Percentiles rank a stretch among this genome's conserved stretches.
Conservation (phyloP, 2,113 vertebrate genomes). For the Tympanuchus pallidicinctus region DNA sequence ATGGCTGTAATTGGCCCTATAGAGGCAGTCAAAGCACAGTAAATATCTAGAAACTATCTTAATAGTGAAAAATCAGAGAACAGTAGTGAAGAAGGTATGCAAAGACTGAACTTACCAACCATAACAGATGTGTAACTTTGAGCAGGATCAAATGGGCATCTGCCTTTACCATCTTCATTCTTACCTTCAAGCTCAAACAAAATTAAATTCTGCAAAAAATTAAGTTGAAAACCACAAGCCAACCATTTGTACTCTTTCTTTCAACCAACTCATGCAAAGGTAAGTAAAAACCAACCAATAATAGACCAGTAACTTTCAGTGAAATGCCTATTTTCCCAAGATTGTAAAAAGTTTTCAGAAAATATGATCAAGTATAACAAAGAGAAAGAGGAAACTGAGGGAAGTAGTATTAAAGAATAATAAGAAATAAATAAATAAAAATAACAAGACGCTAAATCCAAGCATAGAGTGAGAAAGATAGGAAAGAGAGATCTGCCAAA, state of each 20-base stretch:
- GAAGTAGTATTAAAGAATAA: not conserved
- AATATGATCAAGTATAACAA: not conserved
- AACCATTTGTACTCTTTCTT: not conserved
- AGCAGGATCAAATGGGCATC: slow-evolving; percentile 94
- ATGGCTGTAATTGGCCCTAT: not conserved
- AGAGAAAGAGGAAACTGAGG: not conserved
- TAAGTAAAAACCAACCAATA: not conserved
- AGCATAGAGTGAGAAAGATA: not conserved
- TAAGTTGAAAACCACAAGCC: not conserved
- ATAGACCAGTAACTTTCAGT: not conserved
- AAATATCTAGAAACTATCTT: not conserved
- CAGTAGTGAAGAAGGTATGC: not conserved
- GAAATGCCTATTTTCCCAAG: not conserved
- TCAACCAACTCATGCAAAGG: not conserved
- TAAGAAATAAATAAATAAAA: too few relatives aligned
- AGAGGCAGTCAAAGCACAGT: not conserved
- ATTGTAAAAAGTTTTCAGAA: not conserved
- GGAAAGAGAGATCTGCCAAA: not conserved
- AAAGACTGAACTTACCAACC: slow-evolving; percentile 89
- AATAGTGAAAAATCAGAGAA: not conserved
- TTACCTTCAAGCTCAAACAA: slow-evolving; percentile 84
- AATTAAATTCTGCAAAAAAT: slow-evolving; percentile 69
- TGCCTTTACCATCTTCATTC: slow-evolving; percentile 91
- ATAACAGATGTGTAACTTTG: slow-evolving; percentile 96
- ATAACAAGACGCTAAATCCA: not conserved